Base-by-base conservation (phyloP, 2,113 vertebrate genomes). In the Garra rufa region DNA sequence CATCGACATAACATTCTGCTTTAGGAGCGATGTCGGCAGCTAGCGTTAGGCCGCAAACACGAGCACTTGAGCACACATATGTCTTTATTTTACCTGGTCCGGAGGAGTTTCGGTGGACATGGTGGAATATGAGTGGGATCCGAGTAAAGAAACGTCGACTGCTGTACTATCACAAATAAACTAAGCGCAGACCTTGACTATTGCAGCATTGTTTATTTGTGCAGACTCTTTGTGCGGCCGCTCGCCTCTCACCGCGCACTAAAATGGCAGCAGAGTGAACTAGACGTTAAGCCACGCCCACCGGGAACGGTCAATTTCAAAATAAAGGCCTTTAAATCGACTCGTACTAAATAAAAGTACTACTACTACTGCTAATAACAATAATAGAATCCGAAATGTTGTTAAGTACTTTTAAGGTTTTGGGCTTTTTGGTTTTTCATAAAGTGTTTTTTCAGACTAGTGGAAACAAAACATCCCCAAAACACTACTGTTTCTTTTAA, bases 31-130 rank as follows among this genome's bases (percentile, higher is more conserved):
- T 11, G 21, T 59, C n/a, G 57, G 8, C 73, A 6, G 73, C 41
- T 44, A 82, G 30, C 73, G 80, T 41, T 59, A 82, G 80, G 85
- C 84, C 86, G 59, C 85, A 77, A 84, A 82, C 46, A 70, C n/a
- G 41, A 75, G 63, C 48, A 17, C 50, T 77, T 41, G 48, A 80
- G n/a, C 17, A n/a, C 34, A 48, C 24, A 30, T 63, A 70, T 30
- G 13, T 19, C 52, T 59, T 46, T 86, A 87, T 83, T 83, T 90
- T 93, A 95, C 95, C 95, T 95, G 94, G 74, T 95, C 95, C 86
- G 92, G 90, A 48, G 93, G 28, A 90, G 85, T 91, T 83, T 95
- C 95, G 84, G 91, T 86, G 86, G 94, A 86, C 95, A 95, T 95
- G 87, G 21, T 87, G 67, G 26, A 61, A 43, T 34, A 70, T 15